Percentiles rank a stretch among this genome's conserved stretches.
These are phyloP conservation scores for Carcharodon carcharias DNA, from an alignment of 2,797 vertebrate species.

Conservation along the genomic window DNA sequence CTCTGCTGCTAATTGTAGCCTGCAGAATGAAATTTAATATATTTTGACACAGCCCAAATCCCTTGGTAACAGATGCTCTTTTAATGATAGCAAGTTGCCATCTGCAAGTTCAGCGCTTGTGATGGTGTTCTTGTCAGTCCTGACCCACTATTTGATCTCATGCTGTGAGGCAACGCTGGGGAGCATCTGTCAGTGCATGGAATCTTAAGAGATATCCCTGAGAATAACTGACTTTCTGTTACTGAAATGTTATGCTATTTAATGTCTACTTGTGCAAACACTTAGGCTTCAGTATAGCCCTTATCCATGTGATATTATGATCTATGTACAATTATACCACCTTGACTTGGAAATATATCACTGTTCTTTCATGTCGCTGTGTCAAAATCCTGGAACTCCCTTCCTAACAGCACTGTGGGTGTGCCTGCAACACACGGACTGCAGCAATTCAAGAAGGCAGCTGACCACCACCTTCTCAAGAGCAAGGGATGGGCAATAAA, in stretches of 20 bases:
- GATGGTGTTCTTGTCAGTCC: constrained; percentile 35
- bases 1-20: constrained; percentile 38
- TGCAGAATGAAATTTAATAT: constrained; percentile 35
- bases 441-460: no score
- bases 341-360: no score
- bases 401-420: no score
- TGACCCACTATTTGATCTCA: constrained; percentile 33
- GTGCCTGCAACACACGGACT: no score
- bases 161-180: constrained; percentile 14
- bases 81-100: constrained; percentile 35
- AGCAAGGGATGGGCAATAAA: no score
- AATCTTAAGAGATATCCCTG: constrained; percentile 22
- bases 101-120: constrained; percentile 20
- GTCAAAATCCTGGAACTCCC: no score
- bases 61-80: constrained; percentile 38
- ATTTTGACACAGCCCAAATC: constrained; percentile 34
- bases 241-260: not conserved
- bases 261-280: not conserved
- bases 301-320: not conserved
- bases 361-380: no score
- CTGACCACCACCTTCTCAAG: no score
- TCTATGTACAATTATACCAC: not conserved
- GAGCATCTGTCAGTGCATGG: constrained; percentile 33
- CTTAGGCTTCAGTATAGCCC: not conserved
- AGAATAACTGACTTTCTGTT: not conserved